A percentile compares a stretch with the other conserved stretches of the same genome.
These are phyloP conservation scores for Apodemia duryi DNA, from an alignment of 2,888 invertebrate species.

Conservation along the genomic window DNA sequence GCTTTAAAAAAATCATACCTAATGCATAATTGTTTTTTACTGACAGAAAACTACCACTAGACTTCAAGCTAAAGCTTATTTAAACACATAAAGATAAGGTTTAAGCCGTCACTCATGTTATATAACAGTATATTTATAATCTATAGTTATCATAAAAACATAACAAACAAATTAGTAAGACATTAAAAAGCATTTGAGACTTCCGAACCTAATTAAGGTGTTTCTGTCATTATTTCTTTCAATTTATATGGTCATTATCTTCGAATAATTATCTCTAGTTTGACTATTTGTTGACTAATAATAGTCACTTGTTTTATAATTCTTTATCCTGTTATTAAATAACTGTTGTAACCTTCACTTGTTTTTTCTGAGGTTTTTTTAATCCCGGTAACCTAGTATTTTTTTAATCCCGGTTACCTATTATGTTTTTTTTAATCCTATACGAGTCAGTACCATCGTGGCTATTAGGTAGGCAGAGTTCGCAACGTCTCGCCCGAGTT, in stretches of 20 bases:
- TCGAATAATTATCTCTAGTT: constrained; percentile 39
- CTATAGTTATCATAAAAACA: constrained; percentile 26
- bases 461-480: too few species aligned
- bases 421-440: too few species aligned
- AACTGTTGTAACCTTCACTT: not conserved
- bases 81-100: constrained; percentile 22
- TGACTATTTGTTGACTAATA: constrained; percentile 43
- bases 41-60: not conserved
- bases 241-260: constrained; percentile 61
- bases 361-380: too few species aligned
- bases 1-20: too few species aligned
- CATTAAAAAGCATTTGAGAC: constrained; percentile 61
- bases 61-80: not conserved
- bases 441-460: too few species aligned
- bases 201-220: constrained; percentile 69
- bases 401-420: too few species aligned
- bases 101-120: constrained; percentile 16
- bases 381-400: too few species aligned
- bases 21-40: too few species aligned
- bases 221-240: constrained; percentile 44
- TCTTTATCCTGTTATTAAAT: not conserved
- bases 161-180: constrained; percentile 65
- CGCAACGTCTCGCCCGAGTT: too few species aligned
- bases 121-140: constrained; percentile 9
- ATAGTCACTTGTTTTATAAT: not conserved